A percentile compares a stretch with the other conserved stretches of the same genome.
These are phyloP conservation scores for Zygogramma bicolorata DNA, from an alignment of 2,888 invertebrate genomes.

Conservation along the genomic window DNA sequence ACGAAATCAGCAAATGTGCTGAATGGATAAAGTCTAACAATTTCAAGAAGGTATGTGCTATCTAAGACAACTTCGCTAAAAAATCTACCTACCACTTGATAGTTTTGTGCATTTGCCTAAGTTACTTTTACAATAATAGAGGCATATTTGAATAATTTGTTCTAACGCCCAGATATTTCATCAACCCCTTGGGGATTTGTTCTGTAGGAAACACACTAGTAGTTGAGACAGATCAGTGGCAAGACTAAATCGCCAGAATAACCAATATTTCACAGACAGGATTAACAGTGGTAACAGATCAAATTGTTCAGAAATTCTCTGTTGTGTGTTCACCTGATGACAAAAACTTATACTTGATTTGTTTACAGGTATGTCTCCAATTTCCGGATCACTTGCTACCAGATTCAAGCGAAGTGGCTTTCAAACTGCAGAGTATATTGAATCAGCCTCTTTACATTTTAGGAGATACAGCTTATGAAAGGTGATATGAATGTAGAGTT, in stretches of 20 bases:
- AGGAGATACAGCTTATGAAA: slow-evolving; percentile 93
- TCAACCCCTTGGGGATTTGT: no score
- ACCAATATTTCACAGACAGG: no score
- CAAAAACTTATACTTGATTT: slow-evolving; percentile 10
- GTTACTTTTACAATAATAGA: no score
- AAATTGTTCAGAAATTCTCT: background rate
- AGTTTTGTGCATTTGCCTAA: no score
- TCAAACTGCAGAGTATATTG: slow-evolving; percentile 67
- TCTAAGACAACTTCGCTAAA: no score
- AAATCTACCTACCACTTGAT: no score
- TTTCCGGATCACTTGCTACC: slow-evolving; percentile 87
- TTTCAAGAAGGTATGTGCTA: slow-evolving; percentile 76
- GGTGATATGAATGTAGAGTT: no score
- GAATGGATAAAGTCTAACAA: slow-evolving; percentile 79
- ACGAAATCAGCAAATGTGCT: slow-evolving; percentile 73
- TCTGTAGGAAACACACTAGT: no score
- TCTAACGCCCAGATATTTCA: no score
- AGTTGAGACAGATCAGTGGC: no score
- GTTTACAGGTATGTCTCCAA: slow-evolving; percentile 85
- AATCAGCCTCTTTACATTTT: slow-evolving; percentile 81
- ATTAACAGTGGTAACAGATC: background rate
- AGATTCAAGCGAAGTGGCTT: slow-evolving; percentile 77
- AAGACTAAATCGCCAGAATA: no score
- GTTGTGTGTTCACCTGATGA: background rate
- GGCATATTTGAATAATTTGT: no score